Evolutionary conservation across 1,140 invertebrate genomes (phyloP).

Genomic region (Heterodera schachtii): DNA sequence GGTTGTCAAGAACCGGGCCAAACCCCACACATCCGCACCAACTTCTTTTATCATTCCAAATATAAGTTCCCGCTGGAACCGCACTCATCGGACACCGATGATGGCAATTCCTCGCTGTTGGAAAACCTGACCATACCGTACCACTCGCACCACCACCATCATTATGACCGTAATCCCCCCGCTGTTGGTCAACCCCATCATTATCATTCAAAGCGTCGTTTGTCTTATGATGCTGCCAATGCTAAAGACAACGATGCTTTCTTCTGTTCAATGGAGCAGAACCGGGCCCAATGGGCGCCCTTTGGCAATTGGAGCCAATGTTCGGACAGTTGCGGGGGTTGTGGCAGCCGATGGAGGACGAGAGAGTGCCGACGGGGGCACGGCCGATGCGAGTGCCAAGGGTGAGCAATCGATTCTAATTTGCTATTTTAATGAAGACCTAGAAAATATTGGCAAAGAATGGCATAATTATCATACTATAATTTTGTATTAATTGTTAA

Average conservation of each 20-base stretch:
- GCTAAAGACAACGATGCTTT: neutral
- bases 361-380: slow-evolving; percentile 17
- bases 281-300: slow-evolving; percentile 13
- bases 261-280: slow-evolving; percentile 16
- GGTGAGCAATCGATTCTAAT: slow-evolving; percentile 3
- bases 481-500: neutral
- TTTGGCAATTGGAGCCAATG: slow-evolving; percentile 24
- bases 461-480: no score
- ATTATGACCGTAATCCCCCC: neutral
- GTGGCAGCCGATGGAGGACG: slow-evolving; percentile 17
- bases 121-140: neutral
- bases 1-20: no score
- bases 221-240: neutral
- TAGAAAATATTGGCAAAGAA: no score
- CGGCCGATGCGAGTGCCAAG: slow-evolving; percentile 4
- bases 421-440: neutral
- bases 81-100: neutral
- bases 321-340: slow-evolving; percentile 25
- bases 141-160: neutral
- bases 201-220: neutral
- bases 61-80: neutral
- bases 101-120: neutral
- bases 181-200: no score
- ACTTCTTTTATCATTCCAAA: neutral
- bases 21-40: no score